Evolutionary conservation across 1,140 invertebrate species (phyloP), one percentile per base, ranked within the genome.

Genomic region (Conus ventricosus): DNA sequence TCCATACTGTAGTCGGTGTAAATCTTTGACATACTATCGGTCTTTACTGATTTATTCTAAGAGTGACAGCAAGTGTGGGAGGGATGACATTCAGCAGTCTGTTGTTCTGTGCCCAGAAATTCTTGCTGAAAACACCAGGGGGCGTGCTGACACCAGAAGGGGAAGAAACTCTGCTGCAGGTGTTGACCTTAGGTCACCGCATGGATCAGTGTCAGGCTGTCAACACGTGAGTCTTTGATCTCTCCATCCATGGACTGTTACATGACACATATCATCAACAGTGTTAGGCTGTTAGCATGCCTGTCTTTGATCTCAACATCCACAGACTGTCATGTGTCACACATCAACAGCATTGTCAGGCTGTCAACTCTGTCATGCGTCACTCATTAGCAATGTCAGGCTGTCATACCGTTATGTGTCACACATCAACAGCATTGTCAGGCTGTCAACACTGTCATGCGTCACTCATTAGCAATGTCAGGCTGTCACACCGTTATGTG

Each of bases 61-160:
- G 39, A 39, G 39, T 39, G 39, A 39, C 39, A 39, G 39, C 39
- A 39, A 39, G 39, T 39, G 39, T 39, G 39, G 39, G 39, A 39
- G 39, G 39, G 39, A 39, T 39, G 39, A 39, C 39, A 39, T 39
- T 39, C 39, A 3, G 39, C 39, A 39, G 39, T 60, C 57, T 60
- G 57, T 60, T 60, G 57, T 60, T 60, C 57, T 71, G 67, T 5
- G 92, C 94, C 15, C 91, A 96, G 95, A 96, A 96, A 96, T 99
- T 99, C 96, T 96, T 99, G n/a, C 96, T 99, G 88, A 99, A 99
- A 96, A 97, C 99, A 92, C 99, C 99, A 78, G 98, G 97, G 89
- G 99, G 99, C 53, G 98, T 99, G 87, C 99, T 99, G 96, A 96
- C 98, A 0, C 96, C 97, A 57, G 97, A 98, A 85, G 97, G 97